Percentiles rank a stretch among this genome's conserved stretches.
These are phyloP conservation scores for Horisme vitalbata DNA, from an alignment of 2,888 invertebrate genomes.

Conservation along the genomic window DNA sequence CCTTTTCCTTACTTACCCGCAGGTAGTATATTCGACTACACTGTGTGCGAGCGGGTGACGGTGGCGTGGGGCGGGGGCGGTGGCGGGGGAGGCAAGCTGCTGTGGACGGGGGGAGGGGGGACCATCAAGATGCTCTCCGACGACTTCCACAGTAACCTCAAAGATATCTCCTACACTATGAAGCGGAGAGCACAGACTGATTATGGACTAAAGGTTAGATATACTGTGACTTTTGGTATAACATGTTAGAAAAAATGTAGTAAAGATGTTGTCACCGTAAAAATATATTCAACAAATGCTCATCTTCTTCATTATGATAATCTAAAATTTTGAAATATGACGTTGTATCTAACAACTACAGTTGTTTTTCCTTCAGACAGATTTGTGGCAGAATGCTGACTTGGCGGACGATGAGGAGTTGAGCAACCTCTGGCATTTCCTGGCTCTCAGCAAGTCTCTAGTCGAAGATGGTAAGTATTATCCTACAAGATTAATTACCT, in stretches of 20 bases:
- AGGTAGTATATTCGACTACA: constrained; percentile 88
- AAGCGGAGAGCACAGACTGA: constrained; percentile 87
- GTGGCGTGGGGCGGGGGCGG: constrained; percentile 89
- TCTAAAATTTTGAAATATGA: too few species aligned
- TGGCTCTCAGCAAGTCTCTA: constrained; percentile 87
- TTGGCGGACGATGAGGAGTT: constrained; percentile 89
- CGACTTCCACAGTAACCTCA: constrained; percentile 76
- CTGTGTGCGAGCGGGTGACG: constrained; percentile 91
- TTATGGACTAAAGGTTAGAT: constrained; percentile 89
- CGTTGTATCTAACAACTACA: neutral
- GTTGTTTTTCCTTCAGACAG: constrained; percentile 77
- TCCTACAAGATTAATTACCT: too few species aligned
- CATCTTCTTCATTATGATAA: too few species aligned
- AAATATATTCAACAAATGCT: too few species aligned
- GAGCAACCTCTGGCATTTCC: constrained; percentile 92
- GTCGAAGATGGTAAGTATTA: constrained; percentile 86
- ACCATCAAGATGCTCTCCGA: constrained; percentile 70
- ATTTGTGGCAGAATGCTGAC: constrained; percentile 91
- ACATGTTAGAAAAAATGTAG: too few species aligned
- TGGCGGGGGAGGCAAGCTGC: constrained; percentile 85
- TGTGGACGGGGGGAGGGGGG: constrained; percentile 86
- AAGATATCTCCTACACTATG: constrained; percentile 89
- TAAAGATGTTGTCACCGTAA: too few species aligned
- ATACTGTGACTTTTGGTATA: too few species aligned
- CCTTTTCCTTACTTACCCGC: constrained; percentile 20